Conservation (phyloP, 64 coral and sea anemone genomes). For the Montipora efflorescens region DNA sequence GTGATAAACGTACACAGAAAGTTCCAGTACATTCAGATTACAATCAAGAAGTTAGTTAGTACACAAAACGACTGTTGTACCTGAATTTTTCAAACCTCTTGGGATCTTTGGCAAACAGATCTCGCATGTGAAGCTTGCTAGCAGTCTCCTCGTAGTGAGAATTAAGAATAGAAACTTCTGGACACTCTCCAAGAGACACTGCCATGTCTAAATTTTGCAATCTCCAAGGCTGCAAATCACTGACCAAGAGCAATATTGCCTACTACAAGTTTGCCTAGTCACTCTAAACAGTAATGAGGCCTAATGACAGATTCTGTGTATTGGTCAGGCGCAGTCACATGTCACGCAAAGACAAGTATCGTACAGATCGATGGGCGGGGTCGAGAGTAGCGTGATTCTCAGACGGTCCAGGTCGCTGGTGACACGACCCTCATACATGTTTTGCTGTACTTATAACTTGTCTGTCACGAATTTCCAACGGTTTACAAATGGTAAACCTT, state of each 20-base stretch:
- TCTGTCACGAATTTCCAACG: too few relatives aligned
- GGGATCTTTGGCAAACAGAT: slow-evolving; percentile 70
- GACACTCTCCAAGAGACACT: slow-evolving; percentile 21
- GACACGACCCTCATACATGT: too few relatives aligned
- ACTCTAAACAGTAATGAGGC: neutral
- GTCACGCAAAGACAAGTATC: neutral
- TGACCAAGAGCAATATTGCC: neutral
- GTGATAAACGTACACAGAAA: neutral
- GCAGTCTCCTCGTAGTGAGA: slow-evolving; percentile 54
- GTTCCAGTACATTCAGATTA: neutral
- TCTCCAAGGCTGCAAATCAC: neutral
- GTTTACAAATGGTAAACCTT: too few relatives aligned
- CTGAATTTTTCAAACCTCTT: slow-evolving; percentile 79
- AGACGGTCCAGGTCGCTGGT: too few relatives aligned
- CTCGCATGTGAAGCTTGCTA: slow-evolving; percentile 71
- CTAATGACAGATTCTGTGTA: neutral
- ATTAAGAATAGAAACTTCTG: slow-evolving; percentile 50
- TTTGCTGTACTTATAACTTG: too few relatives aligned
- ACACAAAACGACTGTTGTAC: neutral
- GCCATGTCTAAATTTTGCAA: slow-evolving; percentile 26
- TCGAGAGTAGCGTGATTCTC: too few relatives aligned
- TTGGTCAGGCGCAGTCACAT: neutral
- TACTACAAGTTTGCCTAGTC: neutral
- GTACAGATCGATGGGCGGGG: too few relatives aligned
- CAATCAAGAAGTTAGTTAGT: neutral